A percentile compares a stretch with the other conserved stretches of the same genome.
These are phyloP conservation scores for Catamblyrhynchus diadema DNA, from an alignment of 2,797 vertebrate genomes.

Conservation along the genomic window DNA sequence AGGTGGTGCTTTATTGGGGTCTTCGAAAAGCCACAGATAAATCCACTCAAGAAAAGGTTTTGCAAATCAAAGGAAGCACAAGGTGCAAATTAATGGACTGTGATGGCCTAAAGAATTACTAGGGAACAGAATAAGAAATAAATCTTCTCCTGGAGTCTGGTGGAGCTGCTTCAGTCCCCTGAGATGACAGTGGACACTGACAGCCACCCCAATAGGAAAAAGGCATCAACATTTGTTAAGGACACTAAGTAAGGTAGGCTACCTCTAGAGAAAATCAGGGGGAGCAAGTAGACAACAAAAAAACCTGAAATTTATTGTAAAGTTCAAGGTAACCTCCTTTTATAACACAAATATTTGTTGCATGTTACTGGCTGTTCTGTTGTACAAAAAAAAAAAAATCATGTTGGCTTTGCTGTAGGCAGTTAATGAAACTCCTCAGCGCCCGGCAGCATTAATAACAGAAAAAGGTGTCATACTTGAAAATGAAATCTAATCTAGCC, in stretches of 20 bases:
- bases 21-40: neutral
- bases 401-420: neutral
- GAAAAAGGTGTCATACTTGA: neutral
- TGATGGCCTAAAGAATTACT: neutral
- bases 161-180: neutral
- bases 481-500: neutral
- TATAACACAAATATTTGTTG: neutral
- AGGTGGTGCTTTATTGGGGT: neutral
- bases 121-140: neutral
- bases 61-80: neutral
- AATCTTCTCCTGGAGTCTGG: neutral
- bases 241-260: rapidly evolving
- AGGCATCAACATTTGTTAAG: neutral
- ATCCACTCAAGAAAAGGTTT: neutral
- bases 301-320: neutral
- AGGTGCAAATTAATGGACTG: neutral
- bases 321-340: neutral
- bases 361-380: neutral
- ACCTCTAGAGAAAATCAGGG: neutral
- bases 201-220: neutral
- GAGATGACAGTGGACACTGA: rapidly evolving
- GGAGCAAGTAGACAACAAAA: neutral
- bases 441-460: neutral
- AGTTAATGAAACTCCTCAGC: neutral
- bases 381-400: neutral